phyloP scores from a whole-genome alignment of 2,113 vertebrate species.

The Erythrolamprus reginae region DNA sequence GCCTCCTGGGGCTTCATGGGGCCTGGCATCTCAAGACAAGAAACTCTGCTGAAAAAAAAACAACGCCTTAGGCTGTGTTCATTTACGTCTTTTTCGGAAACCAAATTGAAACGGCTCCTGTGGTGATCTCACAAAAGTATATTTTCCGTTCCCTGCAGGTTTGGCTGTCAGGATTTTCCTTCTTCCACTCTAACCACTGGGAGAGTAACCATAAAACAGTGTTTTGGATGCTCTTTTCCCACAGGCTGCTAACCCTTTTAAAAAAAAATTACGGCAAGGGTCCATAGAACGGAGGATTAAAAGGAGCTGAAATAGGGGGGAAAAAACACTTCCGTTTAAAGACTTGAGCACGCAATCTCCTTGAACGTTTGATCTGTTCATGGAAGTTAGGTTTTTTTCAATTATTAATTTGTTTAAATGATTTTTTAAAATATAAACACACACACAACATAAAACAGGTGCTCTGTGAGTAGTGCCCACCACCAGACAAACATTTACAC shows the following conservation, averaged over 20 bases:
- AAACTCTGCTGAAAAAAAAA: not conserved
- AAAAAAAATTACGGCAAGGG: conserved; percentile 26
- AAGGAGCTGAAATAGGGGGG: conserved; percentile 42
- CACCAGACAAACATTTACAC: no score
- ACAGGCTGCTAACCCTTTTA: conserved; percentile 12
- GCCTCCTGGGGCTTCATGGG: not conserved
- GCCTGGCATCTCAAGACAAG: not conserved
- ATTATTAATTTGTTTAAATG: no score
- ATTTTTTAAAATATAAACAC: no score
- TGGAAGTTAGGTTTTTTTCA: not conserved
- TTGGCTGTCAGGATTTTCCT: not conserved
- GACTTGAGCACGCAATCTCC: conserved; percentile 22
- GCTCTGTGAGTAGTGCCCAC: no score
- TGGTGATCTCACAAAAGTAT: not conserved
- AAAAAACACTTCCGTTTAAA: conserved; percentile 24
- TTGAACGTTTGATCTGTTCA: conserved; percentile 23
- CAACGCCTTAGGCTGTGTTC: not conserved
- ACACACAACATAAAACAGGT: no score
- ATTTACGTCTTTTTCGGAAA: not conserved
- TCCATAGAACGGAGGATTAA: conserved; percentile 13
- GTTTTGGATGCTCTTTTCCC: not conserved
- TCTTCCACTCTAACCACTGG: not conserved
- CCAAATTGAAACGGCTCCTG: not conserved
- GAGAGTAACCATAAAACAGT: not conserved
- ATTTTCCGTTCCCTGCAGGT: not conserved